Evolutionary conservation across 64 coral and sea anemone species (phyloP).

Genomic region (Exaiptasia diaphana): DNA sequence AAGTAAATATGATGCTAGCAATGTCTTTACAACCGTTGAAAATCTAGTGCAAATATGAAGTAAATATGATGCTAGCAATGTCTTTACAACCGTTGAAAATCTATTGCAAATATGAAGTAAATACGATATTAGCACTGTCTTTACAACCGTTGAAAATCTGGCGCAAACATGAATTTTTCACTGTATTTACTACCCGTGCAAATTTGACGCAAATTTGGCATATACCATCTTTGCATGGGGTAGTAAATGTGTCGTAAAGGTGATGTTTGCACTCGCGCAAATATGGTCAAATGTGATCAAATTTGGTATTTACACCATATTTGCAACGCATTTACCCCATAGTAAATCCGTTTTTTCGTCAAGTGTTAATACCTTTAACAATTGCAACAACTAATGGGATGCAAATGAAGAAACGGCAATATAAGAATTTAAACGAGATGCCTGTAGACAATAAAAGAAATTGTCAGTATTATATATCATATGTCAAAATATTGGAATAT

Average conservation of each 20-base stretch:
- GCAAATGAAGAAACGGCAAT: no score
- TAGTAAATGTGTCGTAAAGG: background rate
- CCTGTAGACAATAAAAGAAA: no score
- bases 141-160: background rate
- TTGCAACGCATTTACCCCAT: background rate
- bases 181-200: background rate
- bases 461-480: no score
- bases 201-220: background rate
- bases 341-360: background rate
- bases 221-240: background rate
- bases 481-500: no score
- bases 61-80: background rate
- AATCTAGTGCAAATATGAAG: background rate
- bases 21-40: background rate
- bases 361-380: no score
- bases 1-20: background rate
- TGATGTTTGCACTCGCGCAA: background rate
- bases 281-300: background rate
- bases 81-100: background rate
- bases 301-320: background rate
- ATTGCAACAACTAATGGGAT: no score
- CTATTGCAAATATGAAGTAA: background rate
- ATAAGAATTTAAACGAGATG: no score
- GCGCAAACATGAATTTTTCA: background rate
- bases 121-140: background rate